Base-by-base conservation (phyloP, 2,113 vertebrate genomes). In the Crotalus viridis region DNA sequence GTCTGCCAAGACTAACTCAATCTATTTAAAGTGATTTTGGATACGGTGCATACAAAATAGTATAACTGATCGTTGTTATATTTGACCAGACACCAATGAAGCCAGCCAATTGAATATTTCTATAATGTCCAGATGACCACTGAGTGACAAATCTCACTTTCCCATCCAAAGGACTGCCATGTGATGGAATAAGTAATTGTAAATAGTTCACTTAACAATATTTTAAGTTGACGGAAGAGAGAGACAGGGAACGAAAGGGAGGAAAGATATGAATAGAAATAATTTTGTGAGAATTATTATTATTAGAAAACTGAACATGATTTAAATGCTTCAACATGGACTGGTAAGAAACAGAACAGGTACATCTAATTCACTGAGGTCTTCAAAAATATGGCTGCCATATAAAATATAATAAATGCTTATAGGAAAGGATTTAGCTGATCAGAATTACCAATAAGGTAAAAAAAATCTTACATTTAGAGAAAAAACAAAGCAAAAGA, bases 21-120 rank as follows among this genome's bases (percentile, higher is more conserved):
- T 96, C 96, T 97, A 97, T 96, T 97, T 96, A 97, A 98, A 98
- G 97, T 97, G 97, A 97, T 97, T 97, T 97, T 94, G 97, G 97
- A 87, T 61, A 51, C 7, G 97, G 97, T 97, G 97, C 98, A 52
- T 98, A 96, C 97, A 90, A 97, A 96, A 95, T 94, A 90, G 92
- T 94, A 95, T 94, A 55, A 94, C 64, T 48, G 92, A 97, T 96
- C 96, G 97, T 97, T 97, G 98, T 96, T 97, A 97, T 96, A 95
- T 69, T 64, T 97, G 98, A 98, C 97, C 98, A 97, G 96, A 96
- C 97, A 94, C 95, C 97, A 97, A 97, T 28, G 85, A 97, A 97
- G 96, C 85, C 93, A 96, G 97, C 95, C 96, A 91, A 91, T 89
- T 96, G 94, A 21, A 96, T 96, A 95, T 96, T 96, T 96, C 96